Base-by-base conservation (phyloP, 1,140 invertebrate species). In the Aethina tumida region DNA sequence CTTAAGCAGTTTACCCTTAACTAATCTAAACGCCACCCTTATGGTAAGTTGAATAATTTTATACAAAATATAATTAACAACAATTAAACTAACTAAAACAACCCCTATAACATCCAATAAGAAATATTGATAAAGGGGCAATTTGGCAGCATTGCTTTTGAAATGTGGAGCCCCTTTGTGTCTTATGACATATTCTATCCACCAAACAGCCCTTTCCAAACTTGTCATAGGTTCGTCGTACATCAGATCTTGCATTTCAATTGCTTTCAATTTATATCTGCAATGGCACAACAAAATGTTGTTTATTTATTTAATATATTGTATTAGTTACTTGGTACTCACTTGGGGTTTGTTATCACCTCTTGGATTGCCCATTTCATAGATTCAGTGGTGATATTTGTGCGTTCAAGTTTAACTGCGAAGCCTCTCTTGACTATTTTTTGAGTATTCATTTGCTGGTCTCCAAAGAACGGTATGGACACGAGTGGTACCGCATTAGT, bases 401-500 rank as follows among this genome's bases (percentile, higher is more conserved):
- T 32, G 12, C 42, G 44, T 17, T 52, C 37, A 4, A 60, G n/a
- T 29, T 43, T 39, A 2, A 54, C 28, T 1, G 56, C 64, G 18
- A 59, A 50, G 9, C 55, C 59, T 13, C 50, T 39, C 16, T 45
- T 46, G 4, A 48, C 45, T 13, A 53, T 32, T 12, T 45, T 49
- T 21, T 48, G 38, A 2, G 52, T 49, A 35, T 65, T 66, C 19
- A 47, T 44, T n/a, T 41, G 39, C 41, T 65, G 62, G 49, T 66
- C 65, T 2, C 47, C 52, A 39, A 52, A 58, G 21, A 64, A 59
- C 5, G 66, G 62, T n/a, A 68, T 59, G 5, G 55, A 59, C 5
- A 77, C 41, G 12, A 76, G 43, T 1, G 74, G 73, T 4, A 70
- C 62, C n/a, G 62, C 62, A 36, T 59, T 49, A 39, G 63, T 56